phyloP scores from a whole-genome alignment of 2,797 vertebrate genomes.

The Propithecus perrieri region DNA sequence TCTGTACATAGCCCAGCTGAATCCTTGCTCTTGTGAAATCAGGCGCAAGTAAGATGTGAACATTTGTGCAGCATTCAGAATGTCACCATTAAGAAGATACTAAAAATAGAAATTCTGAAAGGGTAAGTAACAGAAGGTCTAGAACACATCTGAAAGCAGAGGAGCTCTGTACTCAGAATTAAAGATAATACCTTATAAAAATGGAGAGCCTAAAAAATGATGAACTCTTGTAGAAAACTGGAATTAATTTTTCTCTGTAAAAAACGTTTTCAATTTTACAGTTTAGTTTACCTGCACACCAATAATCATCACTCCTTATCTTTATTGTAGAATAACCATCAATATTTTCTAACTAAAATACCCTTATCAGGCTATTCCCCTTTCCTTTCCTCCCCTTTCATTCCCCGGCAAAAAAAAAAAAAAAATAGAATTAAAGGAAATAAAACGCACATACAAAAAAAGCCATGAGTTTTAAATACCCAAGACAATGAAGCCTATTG shows the following conservation, averaged over 20 bases:
- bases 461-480: neutral
- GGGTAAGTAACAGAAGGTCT: fast-evolving
- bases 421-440: neutral
- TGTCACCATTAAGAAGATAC: neutral
- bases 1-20: neutral
- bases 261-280: neutral
- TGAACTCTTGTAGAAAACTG: conserved; percentile 1
- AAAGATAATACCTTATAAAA: conserved; percentile 27
- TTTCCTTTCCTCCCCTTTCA: neutral
- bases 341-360: neutral
- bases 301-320: neutral
- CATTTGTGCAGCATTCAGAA: conserved; percentile 31
- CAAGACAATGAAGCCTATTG: neutral
- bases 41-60: neutral
- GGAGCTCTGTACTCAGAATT: conserved; percentile 29
- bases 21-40: neutral
- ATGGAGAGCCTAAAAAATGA: neutral
- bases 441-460: neutral
- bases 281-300: neutral
- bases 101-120: conserved; percentile 39
- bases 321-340: neutral
- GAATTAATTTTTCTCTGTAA: neutral
- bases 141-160: conserved; percentile 43
- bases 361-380: neutral
- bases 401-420: too few species aligned